Conservation (phyloP, 1,140 invertebrate species). For the Dryas iulia region DNA sequence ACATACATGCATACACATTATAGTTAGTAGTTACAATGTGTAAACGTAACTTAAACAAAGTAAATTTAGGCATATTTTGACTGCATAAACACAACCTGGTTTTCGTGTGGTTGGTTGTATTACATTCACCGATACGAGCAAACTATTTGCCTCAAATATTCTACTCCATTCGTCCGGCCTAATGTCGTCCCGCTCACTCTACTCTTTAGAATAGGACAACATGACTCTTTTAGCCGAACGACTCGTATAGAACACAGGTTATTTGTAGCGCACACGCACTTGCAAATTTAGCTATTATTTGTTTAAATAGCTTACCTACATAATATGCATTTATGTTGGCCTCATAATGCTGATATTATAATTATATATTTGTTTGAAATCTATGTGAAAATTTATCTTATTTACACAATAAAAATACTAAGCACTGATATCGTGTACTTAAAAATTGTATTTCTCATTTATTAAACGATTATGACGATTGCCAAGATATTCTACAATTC, state of each 20-base stretch:
- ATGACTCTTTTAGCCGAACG: conserved; percentile 21
- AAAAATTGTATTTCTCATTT: not conserved
- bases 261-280: conserved; percentile 48
- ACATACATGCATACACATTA: not conserved
- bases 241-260: conserved; percentile 39
- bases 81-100: not conserved
- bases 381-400: too few relatives aligned
- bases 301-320: not conserved
- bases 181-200: conserved; percentile 32
- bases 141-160: conserved; percentile 38
- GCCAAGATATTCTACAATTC: conserved; percentile 3
- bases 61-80: conserved; percentile 1
- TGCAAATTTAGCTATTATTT: conserved; percentile 44
- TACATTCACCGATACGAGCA: conserved; percentile 28
- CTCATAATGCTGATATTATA: not conserved
- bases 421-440: too few relatives aligned
- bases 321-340: not conserved
- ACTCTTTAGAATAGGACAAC: conserved; percentile 31
- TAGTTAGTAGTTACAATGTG: not conserved
- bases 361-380: not conserved
- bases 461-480: not conserved
- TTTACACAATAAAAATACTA: too few relatives aligned
- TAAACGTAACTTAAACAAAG: not conserved
- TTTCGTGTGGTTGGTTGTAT: not conserved
- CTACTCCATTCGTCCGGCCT: conserved; percentile 25